phyloP scores from a whole-genome alignment of 2,888 invertebrate species.

The Hecatera dysodea region DNA sequence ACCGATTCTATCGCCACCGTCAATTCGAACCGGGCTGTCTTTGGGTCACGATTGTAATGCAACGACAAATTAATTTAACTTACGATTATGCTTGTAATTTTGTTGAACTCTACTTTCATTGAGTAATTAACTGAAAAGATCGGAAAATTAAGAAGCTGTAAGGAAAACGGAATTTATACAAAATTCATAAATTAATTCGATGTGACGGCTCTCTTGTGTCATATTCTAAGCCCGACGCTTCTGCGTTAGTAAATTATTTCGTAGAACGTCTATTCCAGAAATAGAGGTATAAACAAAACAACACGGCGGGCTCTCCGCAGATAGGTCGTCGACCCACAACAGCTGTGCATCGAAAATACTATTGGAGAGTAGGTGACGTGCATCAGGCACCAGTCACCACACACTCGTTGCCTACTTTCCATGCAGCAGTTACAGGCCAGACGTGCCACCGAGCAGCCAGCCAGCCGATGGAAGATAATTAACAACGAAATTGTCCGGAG shows the following conservation, averaged over 20 bases:
- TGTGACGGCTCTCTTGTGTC: slow-evolving; percentile 28
- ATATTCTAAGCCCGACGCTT: slow-evolving; percentile 39
- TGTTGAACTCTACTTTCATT: slow-evolving; percentile 18
- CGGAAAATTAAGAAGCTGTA: neutral
- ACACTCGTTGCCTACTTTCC: slow-evolving; percentile 81
- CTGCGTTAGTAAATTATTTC: slow-evolving; percentile 63
- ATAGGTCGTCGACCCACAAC: slow-evolving; percentile 75
- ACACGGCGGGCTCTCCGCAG: slow-evolving; percentile 62
- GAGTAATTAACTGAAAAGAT: slow-evolving; percentile 2
- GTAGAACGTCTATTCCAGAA: slow-evolving; percentile 68
- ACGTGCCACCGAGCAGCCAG: slow-evolving; percentile 81
- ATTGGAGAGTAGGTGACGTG: slow-evolving; percentile 75
- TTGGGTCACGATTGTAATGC: slow-evolving; percentile 65
- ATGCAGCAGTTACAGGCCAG: slow-evolving; percentile 80
- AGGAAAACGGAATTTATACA: neutral
- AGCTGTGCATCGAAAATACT: slow-evolving; percentile 77
- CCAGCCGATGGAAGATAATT: slow-evolving; percentile 84
- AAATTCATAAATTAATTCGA: slow-evolving; percentile 5
- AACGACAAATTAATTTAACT: slow-evolving; percentile 54
- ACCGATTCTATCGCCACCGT: slow-evolving; percentile 63
- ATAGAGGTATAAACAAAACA: slow-evolving; percentile 72
- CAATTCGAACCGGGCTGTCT: slow-evolving; percentile 62
- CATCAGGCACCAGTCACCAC: slow-evolving; percentile 70
- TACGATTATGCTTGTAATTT: slow-evolving; percentile 51
- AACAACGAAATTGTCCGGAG: slow-evolving; percentile 87